These are phyloP conservation scores for Geococcyx californianus DNA, from an alignment of 2,113 vertebrate species.

Conservation along the genomic window DNA sequence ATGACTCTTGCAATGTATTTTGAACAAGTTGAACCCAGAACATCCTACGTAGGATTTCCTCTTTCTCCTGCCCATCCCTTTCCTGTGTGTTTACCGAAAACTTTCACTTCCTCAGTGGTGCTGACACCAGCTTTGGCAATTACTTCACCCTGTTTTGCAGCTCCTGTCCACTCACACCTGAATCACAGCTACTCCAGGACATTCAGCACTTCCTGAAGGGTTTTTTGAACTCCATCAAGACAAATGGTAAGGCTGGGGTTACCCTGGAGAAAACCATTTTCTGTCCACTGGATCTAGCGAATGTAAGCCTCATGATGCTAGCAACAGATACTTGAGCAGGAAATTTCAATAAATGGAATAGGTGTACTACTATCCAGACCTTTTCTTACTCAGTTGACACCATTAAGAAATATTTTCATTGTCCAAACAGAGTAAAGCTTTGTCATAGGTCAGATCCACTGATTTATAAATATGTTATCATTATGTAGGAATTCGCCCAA, in stretches of 20 bases:
- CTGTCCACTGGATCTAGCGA: neutral
- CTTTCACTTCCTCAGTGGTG: slow-evolving; percentile 52
- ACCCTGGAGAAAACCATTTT: neutral
- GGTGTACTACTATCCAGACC: neutral
- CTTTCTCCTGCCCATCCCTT: slow-evolving; percentile 52
- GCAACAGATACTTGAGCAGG: rapidly evolving
- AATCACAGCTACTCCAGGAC: neutral
- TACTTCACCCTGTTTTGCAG: neutral
- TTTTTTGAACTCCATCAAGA: neutral
- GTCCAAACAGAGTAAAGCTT: neutral
- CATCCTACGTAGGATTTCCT: slow-evolving; percentile 40
- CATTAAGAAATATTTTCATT: neutral
- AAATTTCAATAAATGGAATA: neutral
- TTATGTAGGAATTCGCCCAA: neutral
- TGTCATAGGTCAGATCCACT: neutral
- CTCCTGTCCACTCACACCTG: neutral
- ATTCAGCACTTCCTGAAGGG: neutral
- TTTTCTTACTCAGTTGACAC: neutral
- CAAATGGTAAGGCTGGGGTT: neutral
- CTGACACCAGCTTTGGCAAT: neutral
- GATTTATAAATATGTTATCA: neutral
- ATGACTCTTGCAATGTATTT: neutral
- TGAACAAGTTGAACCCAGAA: neutral
- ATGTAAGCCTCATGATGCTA: neutral
- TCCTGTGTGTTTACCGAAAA: slow-evolving; percentile 33